phyloP scores from a whole-genome alignment of 2,113 vertebrate species.

The Thinocorus orbignyianus region DNA sequence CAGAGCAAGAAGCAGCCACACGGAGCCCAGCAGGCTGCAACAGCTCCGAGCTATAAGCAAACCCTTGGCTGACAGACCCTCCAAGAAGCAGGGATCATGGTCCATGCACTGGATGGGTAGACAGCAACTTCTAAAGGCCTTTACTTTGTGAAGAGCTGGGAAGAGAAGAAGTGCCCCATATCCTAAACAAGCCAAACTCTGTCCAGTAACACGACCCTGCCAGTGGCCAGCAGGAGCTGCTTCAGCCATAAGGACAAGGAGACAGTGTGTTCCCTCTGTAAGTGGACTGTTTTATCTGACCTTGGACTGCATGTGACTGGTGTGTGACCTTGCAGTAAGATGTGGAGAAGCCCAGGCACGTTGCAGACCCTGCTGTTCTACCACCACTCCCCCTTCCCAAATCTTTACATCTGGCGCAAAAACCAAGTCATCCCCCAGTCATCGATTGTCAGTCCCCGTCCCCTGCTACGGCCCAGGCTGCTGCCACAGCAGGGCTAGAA shows the following conservation, averaged over 20 bases:
- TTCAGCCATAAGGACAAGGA: background rate
- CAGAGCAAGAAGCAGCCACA: background rate
- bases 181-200: background rate
- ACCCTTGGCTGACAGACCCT: background rate
- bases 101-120: background rate
- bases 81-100: background rate
- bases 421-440: background rate
- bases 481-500: background rate
- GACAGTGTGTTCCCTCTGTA: background rate
- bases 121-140: background rate
- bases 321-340: background rate
- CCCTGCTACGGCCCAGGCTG: background rate
- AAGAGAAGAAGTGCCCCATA: background rate
- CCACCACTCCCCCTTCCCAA: background rate
- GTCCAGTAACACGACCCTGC: background rate
- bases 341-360: background rate
- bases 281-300: background rate
- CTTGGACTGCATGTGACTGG: background rate
- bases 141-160: background rate
- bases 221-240: background rate
- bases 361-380: background rate
- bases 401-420: background rate
- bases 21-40: background rate
- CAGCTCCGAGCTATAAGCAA: background rate
- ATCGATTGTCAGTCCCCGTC: background rate